These are phyloP conservation scores for Melanitta fusca DNA, from an alignment of 2,797 vertebrate species.

Conservation along the genomic window DNA sequence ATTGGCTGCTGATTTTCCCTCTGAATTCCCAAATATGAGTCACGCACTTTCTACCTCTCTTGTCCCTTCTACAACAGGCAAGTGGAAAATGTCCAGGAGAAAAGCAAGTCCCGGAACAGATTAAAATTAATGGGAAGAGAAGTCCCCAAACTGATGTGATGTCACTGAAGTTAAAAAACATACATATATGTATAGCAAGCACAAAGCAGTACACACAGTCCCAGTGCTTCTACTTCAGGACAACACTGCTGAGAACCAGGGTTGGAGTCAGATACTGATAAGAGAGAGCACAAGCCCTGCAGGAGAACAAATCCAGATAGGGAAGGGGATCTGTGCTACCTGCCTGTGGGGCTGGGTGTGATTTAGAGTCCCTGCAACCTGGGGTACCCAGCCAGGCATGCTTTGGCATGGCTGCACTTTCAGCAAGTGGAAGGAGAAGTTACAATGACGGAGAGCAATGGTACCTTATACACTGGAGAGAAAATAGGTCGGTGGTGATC, in stretches of 20 bases:
- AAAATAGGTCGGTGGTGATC: fast-evolving
- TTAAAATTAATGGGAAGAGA: not conserved
- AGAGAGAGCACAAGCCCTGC: not conserved
- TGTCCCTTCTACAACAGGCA: not conserved
- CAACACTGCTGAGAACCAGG: not conserved
- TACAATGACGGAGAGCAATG: not conserved
- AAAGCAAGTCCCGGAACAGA: not conserved
- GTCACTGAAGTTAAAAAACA: not conserved
- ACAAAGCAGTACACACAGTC: not conserved
- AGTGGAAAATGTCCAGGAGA: not conserved
- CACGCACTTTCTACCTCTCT: not conserved
- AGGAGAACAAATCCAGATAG: fast-evolving
- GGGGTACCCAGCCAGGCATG: not conserved
- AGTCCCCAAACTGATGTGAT: not conserved
- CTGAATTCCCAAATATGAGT: not conserved
- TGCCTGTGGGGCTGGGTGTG: not conserved
- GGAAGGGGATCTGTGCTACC: not conserved
- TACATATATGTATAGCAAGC: not conserved
- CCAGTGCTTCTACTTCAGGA: not conserved
- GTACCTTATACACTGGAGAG: not conserved
- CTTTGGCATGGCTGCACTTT: not conserved
- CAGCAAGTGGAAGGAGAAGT: not conserved
- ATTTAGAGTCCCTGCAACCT: no score
- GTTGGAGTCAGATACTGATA: not conserved
- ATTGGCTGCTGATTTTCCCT: not conserved